Base-by-base conservation (phyloP, 53 echinoderm and acorn worm genomes). In the Holothuria leucospilota region DNA sequence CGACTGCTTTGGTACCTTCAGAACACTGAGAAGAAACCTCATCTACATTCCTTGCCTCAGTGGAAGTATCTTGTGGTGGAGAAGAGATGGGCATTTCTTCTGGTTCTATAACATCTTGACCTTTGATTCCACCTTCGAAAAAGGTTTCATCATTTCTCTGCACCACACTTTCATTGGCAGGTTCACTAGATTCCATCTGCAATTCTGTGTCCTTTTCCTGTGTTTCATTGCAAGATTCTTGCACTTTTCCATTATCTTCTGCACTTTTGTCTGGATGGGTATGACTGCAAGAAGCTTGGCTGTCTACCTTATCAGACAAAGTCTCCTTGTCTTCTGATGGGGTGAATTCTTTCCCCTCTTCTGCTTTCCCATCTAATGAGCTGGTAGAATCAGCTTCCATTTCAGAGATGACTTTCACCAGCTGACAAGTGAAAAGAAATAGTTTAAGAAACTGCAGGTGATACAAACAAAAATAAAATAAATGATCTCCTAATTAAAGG, bases 361-460 rank as follows among this genome's bases (percentile, higher is more conserved):
- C 53, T 75, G 15, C 39, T 39, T 51, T 16, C 10, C 18, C 26
- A 27, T 8, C 18, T 51, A 23, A 49, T 6, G 53, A 53, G 49
- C 51, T 51, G 26, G 75, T 75, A 16, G 75, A 75, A 75, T 75
- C 75, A 42, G 75, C 51, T 53, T 75, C 75, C 75, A 75, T 75
- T 27, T 42, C 75, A 26, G 75, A 20, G 16, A 75, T 49, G 21
- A 75, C 14, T 23, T 75, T 21, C 8, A 41, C 68, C 46, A 46
- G 11, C 46, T 46, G 46, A 4, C 6, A 7, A 46, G 46, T 5
- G 8, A 46, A 46, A 46, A 9, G 8, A 46, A 46, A 11, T 46
- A 46, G 2, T 11, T 46, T 46, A 34, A 9, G 46, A 46, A 1
- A 2, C 3, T 46, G 8, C 8, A 9, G 11, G 46, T 46, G 8